A percentile compares a stretch with the other conserved stretches of the same genome.
phyloP scores from a whole-genome alignment of 1,140 invertebrate genomes.

The Lethrus apterus region DNA sequence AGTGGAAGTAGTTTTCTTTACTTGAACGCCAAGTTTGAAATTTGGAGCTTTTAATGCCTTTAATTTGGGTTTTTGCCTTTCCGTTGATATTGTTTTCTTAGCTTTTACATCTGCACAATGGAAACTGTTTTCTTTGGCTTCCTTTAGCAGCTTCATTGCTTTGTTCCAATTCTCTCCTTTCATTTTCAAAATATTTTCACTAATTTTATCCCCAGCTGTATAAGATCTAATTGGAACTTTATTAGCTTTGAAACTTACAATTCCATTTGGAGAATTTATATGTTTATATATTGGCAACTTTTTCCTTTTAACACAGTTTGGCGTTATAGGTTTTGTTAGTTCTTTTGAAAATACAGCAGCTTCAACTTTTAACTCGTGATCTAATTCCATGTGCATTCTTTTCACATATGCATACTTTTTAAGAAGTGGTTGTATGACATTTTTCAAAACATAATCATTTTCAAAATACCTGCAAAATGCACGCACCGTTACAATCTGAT shows the following conservation, averaged over 20 bases:
- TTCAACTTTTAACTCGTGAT: slow-evolving; percentile 12
- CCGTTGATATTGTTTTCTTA: slow-evolving; percentile 17
- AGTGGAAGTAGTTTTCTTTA: slow-evolving; percentile 44
- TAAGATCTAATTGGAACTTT: slow-evolving; percentile 21
- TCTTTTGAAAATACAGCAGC: background rate
- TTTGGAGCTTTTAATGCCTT: slow-evolving; percentile 25
- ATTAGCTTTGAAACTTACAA: background rate
- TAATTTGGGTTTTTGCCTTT: slow-evolving; percentile 9
- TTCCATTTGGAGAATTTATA: background rate
- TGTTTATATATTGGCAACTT: background rate
- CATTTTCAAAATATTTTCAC: slow-evolving; percentile 37
- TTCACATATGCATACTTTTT: slow-evolving; percentile 40
- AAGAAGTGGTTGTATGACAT: slow-evolving; percentile 42
- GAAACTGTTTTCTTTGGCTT: slow-evolving; percentile 30
- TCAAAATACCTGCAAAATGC: slow-evolving; percentile 36
- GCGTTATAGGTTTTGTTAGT: slow-evolving; percentile 2
- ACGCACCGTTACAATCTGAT: slow-evolving; percentile 23
- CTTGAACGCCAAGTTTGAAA: slow-evolving; percentile 26
- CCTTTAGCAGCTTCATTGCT: slow-evolving; percentile 40
- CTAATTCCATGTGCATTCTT: slow-evolving; percentile 28
- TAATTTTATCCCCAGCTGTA: slow-evolving; percentile 26
- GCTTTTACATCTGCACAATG: too few relatives aligned
- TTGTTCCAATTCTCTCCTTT: slow-evolving; percentile 43
- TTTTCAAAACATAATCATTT: slow-evolving; percentile 43
- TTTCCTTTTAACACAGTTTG: slow-evolving; percentile 2